These are phyloP conservation scores for Leptinotarsa texana DNA, from an alignment of 1,140 invertebrate species.

Conservation along the genomic window DNA sequence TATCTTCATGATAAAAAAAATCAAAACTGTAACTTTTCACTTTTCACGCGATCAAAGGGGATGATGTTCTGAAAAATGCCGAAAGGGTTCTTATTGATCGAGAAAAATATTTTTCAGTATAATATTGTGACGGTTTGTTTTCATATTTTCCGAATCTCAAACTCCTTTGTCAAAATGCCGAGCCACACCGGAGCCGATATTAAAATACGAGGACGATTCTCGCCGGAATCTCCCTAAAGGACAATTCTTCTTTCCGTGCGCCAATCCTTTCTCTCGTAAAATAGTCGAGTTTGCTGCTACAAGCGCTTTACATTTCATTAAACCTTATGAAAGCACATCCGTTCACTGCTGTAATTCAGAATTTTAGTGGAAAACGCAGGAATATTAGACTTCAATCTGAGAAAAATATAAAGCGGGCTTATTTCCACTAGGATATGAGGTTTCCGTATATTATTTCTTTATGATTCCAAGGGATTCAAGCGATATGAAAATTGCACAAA, in stretches of 20 bases:
- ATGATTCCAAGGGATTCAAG: background rate
- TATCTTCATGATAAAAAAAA: too few species aligned
- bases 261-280: constrained; percentile 40
- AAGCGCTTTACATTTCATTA: constrained; percentile 42
- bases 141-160: too few species aligned
- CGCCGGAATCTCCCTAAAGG: constrained; percentile 33
- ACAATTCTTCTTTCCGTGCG: constrained; percentile 35
- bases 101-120: too few species aligned
- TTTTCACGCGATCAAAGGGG: too few species aligned
- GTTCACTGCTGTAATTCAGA: background rate
- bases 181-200: too few species aligned
- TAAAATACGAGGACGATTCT: constrained; percentile 35
- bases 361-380: background rate
- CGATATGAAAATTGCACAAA: background rate
- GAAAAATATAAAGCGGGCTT: background rate
- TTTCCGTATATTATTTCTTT: background rate
- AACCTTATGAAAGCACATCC: constrained; percentile 25
- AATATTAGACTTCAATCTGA: background rate
- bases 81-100: too few species aligned
- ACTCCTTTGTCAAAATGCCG: too few species aligned
- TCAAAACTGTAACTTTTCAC: too few species aligned
- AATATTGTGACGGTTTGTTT: too few species aligned
- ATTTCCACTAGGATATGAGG: background rate
- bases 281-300: constrained; percentile 35
- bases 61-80: too few species aligned